Base-by-base conservation (phyloP, 2,797 vertebrate genomes). In the Halcyon chelicuti region DNA sequence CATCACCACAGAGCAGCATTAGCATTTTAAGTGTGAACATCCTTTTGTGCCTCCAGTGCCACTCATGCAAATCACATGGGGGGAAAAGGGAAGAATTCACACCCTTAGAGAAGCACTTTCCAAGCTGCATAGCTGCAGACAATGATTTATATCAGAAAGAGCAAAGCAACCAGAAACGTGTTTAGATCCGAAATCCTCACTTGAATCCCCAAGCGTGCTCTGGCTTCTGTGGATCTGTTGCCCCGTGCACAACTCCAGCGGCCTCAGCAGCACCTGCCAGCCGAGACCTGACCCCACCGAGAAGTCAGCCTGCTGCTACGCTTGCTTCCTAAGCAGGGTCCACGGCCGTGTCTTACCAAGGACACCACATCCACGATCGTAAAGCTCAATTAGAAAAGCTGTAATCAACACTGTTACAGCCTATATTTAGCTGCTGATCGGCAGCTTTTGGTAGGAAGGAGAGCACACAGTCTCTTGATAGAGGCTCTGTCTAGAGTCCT, bases 341-440 rank as follows among this genome's bases (percentile, higher is more conserved):
- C 83, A 28, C 61, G 68, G 84, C 68, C n/a, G 42, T 46, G 39
- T 9, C 5, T 26, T 84, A 72, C 21, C 71, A 60, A 70, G 75
- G 66, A 74, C 66, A 79, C 73, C 89, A 61, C 65, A 78, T 90
- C 37, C 92, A 74, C 37, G 72, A 78, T 68, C 90, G 61, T 0
- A 40, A 84, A 86, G 57, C 66, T 84, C 89, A 70, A 72, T 86
- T 82, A 94, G 88, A 86, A 88, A 73, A 92, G 76, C 63, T 75
- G 60, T 58, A 74, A 87, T 78, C 80, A 76, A 20, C 0, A 0
- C 71, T 37, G 29, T 12, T 67, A 17, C 57, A 71, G 72, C 77
- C 85, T 78, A 74, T 85, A 75, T 94, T 94, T 86, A 97, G 86
- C 93, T 67, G 71, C 46, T 22, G 3, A 51, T 93, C 0, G 1